A percentile compares a stretch with the other conserved stretches of the same genome.
phyloP scores from a whole-genome alignment of 2,888 invertebrate species.

The Acanthoscelides obtectus region DNA sequence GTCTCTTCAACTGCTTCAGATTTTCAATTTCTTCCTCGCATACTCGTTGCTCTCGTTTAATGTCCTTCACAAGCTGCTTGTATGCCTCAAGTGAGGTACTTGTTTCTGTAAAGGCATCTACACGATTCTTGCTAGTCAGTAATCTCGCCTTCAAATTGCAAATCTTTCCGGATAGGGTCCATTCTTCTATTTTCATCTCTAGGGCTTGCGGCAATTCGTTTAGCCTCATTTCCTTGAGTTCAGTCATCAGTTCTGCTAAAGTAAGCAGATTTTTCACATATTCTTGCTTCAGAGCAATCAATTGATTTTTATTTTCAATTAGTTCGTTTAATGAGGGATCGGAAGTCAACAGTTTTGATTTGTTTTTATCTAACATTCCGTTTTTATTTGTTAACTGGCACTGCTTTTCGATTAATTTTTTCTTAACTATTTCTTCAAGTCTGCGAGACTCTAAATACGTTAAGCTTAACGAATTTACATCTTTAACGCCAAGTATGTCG shows the following conservation, averaged over 20 bases:
- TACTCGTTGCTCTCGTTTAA: constrained; percentile 42
- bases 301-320: constrained; percentile 39
- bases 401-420: constrained; percentile 34
- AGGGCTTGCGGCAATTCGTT: constrained; percentile 35
- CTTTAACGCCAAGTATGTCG: constrained; percentile 16
- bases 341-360: constrained; percentile 8
- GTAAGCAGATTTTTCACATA: constrained; percentile 40
- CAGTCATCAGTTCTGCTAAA: constrained; percentile 36
- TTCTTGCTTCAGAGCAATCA: constrained; percentile 38
- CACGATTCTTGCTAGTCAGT: constrained; percentile 28
- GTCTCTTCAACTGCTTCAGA: constrained; percentile 40
- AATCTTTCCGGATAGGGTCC: constrained; percentile 40
- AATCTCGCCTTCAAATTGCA: constrained; percentile 39
- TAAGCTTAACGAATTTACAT: constrained; percentile 29
- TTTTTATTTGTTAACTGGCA: constrained; percentile 29
- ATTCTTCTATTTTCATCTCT: constrained; percentile 39
- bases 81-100: constrained; percentile 45
- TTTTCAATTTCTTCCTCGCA: constrained; percentile 41
- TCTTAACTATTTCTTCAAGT: constrained; percentile 18
- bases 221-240: constrained; percentile 41
- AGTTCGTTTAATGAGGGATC: constrained; percentile 13
- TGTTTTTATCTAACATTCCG: constrained; percentile 25
- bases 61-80: constrained; percentile 37
- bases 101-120: constrained; percentile 47
- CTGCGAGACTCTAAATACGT: constrained; percentile 37